Conservation (phyloP, 1,140 invertebrate species). For the Pissodes strobi region DNA sequence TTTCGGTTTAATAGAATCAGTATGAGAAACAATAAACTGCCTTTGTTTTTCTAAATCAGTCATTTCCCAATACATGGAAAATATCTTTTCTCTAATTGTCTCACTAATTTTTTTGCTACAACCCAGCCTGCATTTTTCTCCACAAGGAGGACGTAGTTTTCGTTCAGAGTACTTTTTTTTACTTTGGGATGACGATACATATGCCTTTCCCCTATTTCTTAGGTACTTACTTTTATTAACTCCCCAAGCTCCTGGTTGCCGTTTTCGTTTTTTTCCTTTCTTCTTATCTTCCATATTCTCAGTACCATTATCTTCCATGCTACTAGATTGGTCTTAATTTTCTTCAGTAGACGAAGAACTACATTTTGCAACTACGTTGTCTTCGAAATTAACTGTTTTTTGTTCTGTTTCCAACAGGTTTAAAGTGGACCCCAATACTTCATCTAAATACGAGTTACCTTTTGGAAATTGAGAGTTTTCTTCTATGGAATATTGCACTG, state of each 20-base stretch:
- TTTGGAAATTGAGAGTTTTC: too few relatives aligned
- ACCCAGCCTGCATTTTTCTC: constrained; percentile 9
- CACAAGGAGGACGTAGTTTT: too few relatives aligned
- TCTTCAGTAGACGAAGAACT: background rate
- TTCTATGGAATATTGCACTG: too few relatives aligned
- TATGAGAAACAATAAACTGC: constrained; percentile 6
- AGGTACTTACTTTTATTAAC: too few relatives aligned
- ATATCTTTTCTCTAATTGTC: background rate
- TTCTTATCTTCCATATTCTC: background rate
- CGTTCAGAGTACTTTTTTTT: too few relatives aligned
- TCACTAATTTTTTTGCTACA: constrained; percentile 13
- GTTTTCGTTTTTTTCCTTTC: background rate
- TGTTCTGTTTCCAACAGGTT: background rate
- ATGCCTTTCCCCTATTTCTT: too few relatives aligned
- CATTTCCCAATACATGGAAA: background rate
- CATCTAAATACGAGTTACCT: background rate
- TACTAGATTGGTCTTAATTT: background rate
- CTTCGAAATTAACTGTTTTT: background rate
- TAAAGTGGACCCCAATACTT: background rate
- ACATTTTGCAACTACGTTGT: background rate
- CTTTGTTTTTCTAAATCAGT: constrained; percentile 4
- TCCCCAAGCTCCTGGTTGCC: background rate
- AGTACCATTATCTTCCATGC: background rate
- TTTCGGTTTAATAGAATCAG: constrained; percentile 21
- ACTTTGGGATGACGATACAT: too few relatives aligned